Evolutionary conservation across 2,888 invertebrate genomes (phyloP).

Genomic region (Ellobium chinense): DNA sequence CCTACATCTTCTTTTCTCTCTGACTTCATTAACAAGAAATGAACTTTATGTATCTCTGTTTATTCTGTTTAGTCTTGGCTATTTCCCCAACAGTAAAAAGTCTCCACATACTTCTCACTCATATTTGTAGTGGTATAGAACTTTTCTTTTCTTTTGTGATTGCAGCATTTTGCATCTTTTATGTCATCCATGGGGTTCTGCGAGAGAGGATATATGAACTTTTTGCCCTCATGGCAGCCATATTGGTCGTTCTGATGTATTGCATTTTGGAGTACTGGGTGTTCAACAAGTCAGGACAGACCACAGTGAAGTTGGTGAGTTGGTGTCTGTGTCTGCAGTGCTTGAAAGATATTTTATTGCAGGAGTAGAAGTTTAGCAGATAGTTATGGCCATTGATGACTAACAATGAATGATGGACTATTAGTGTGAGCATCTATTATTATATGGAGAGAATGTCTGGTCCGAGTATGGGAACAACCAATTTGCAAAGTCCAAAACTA

Average conservation of each 20-base stretch:
- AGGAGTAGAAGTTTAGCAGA: too few species aligned
- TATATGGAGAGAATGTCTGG: too few species aligned
- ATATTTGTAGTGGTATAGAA: neutral
- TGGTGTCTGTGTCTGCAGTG: neutral
- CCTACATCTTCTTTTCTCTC: too few species aligned
- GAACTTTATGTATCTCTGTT: too few species aligned
- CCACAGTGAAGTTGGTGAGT: conserved; percentile 70
- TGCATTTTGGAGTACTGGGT: conserved; percentile 70
- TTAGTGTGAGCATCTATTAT: too few species aligned
- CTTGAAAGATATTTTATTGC: neutral
- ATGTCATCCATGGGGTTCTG: conserved; percentile 73
- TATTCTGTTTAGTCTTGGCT: too few species aligned
- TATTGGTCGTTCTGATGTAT: conserved; percentile 69
- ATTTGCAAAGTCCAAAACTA: too few species aligned
- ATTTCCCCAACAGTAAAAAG: too few species aligned
- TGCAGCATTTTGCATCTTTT: conserved; percentile 73
- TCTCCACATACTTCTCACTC: neutral
- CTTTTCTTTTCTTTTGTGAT: conserved; percentile 9
- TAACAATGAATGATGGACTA: too few species aligned
- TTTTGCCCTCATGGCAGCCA: conserved; percentile 72
- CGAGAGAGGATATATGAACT: conserved; percentile 72
- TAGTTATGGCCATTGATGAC: too few species aligned
- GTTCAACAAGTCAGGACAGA: conserved; percentile 58
- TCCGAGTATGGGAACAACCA: too few species aligned
- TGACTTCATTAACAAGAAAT: too few species aligned